phyloP scores from a whole-genome alignment of 2,888 invertebrate genomes.

The Drosophila atripex region DNA sequence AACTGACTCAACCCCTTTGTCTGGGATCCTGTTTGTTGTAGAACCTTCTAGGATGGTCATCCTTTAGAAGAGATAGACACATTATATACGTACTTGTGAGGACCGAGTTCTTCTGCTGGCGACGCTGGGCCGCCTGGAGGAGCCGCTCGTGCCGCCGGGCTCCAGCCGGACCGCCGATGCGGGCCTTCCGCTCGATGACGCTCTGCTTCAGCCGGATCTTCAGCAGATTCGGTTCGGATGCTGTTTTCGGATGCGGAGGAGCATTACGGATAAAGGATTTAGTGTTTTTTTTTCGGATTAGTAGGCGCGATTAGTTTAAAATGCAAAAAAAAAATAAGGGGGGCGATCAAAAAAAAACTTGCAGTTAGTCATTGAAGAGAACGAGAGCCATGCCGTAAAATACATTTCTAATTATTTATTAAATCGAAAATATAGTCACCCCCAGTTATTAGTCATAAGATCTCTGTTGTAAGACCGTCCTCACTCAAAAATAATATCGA shows the following conservation, averaged over 20 bases:
- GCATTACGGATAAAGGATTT: conserved; percentile 10
- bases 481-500: neutral
- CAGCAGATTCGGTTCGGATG: conserved; percentile 98
- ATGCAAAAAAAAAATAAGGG: neutral
- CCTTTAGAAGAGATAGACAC: neutral
- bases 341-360: neutral
- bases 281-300: neutral
- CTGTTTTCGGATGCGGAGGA: conserved; percentile 84
- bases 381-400: neutral
- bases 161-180: conserved; percentile 92
- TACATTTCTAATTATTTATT: too few species aligned
- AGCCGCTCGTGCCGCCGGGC: conserved; percentile 91
- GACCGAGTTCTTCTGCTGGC: conserved; percentile 84
- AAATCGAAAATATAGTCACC: too few species aligned
- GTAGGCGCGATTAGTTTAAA: neutral
- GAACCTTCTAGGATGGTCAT: neutral
- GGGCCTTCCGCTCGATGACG: conserved; percentile 95
- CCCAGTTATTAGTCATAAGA: too few species aligned
- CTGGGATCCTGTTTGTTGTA: neutral
- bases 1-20: neutral
- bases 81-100: conserved; percentile 83
- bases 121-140: conserved; percentile 87
- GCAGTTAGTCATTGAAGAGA: neutral
- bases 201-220: conserved; percentile 97
- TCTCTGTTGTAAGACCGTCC: too few species aligned